These are phyloP conservation scores for Ancistrus triradiatus DNA, from an alignment of 2,113 vertebrate genomes.

Conservation along the genomic window DNA sequence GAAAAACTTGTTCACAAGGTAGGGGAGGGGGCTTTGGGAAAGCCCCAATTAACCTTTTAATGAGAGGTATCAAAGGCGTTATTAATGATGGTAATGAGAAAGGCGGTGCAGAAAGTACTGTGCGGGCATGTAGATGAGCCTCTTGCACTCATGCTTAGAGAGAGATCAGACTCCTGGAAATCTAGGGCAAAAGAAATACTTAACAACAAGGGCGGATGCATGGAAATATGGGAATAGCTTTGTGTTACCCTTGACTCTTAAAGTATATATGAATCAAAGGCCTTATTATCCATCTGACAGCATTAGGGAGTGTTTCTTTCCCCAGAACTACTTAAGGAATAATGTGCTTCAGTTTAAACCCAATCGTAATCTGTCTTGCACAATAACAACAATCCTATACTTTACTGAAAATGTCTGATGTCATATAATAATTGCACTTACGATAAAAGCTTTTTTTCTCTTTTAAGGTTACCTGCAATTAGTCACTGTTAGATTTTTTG, in stretches of 20 bases:
- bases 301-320: slow-evolving; percentile 58
- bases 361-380: slow-evolving; percentile 76
- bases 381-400: slow-evolving; percentile 78
- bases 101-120: slow-evolving; percentile 81
- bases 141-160: slow-evolving; percentile 51
- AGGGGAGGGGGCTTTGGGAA: slow-evolving; percentile 72
- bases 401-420: slow-evolving; percentile 69
- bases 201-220: slow-evolving; percentile 67
- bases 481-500: slow-evolving; percentile 68
- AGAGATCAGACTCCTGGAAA: slow-evolving; percentile 40
- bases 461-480: slow-evolving; percentile 56
- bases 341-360: slow-evolving; percentile 64
- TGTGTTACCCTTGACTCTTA: slow-evolving; percentile 61
- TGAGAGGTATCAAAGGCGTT: slow-evolving; percentile 79
- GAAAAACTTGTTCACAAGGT: slow-evolving; percentile 68
- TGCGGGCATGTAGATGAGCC: slow-evolving; percentile 85
- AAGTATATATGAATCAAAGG: slow-evolving; percentile 74
- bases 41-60: slow-evolving; percentile 94
- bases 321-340: slow-evolving; percentile 70
- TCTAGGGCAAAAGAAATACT: slow-evolving; percentile 46
- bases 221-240: slow-evolving; percentile 56
- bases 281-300: slow-evolving; percentile 72
- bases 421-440: slow-evolving; percentile 77
- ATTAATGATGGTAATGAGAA: slow-evolving; percentile 89
- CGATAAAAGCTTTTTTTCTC: slow-evolving; percentile 60